Base-by-base conservation (phyloP, 2,797 vertebrate species). In the Sciurus carolinensis region DNA sequence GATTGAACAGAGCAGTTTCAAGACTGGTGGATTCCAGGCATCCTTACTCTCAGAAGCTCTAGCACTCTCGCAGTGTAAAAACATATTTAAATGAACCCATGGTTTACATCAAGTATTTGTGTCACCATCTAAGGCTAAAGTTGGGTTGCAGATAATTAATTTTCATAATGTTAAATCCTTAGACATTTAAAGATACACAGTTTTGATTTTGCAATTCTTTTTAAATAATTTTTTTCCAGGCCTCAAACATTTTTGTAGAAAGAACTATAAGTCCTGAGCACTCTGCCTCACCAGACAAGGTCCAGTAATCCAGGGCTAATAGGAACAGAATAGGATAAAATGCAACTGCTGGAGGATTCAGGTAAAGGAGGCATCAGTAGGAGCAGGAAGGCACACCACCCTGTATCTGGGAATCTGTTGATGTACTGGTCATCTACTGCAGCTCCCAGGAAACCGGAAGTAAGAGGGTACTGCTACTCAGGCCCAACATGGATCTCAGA, bases 141-240 rank as follows among this genome's bases (percentile, higher is more conserved):
- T 83, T 54, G 44, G 22, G 6, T 87, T 59, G n/a, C 17, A 47
- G 28, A 44, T 77, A 26, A 33, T 39, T 89, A 24, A 39, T 79
- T 88, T 73, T 84, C 20, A 47, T 88, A 62, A 80, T 47, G 67
- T 33, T 64, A 91, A 89, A 17, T 66, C 64, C 42, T 28, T 83
- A 62, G 62, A 47, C 30, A 47, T 64, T 62, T 71, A 87, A 84
- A 90, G 42, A 87, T 39, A 64, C 7, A 94, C 33, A 30, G 79
- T 81, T 87, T 87, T 87, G 4, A 90, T 90, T 90, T 90, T 87
- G 12, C 28, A 81, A 80, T 22, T 80, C 85, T 36, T 69, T 84
- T 92, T 4, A n/a, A 62, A 54, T 47, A 6, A 17, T 39, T 42
- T 80, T 80, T 64, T 79, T 79, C 4, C 20, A 50, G n/a, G 4